A percentile compares a stretch with the other conserved stretches of the same genome.
Conservation (phyloP, 92 coral and sea anemone species). For the Porites lobata region DNA sequence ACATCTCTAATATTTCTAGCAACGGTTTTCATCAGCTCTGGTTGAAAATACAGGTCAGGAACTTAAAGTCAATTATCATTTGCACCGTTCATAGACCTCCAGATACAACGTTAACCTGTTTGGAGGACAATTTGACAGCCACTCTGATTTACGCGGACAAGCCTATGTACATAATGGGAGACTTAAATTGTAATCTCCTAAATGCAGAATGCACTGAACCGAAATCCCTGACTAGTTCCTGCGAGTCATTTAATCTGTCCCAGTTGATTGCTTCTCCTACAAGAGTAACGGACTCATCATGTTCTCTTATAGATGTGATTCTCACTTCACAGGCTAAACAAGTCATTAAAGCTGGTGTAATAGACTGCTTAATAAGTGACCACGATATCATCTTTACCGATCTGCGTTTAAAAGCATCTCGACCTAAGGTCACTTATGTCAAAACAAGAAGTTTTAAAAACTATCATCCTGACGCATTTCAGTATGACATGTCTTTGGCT, state of each 20-base stretch:
- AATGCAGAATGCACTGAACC: not conserved
- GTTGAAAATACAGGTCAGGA: slow-evolving; percentile 17
- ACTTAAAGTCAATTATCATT: too few species aligned
- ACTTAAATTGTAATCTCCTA: too few species aligned
- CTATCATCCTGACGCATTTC: too few species aligned
- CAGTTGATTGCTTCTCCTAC: slow-evolving; percentile 39
- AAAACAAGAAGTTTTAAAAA: too few species aligned
- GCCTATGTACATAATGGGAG: slow-evolving; percentile 35
- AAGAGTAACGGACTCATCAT: slow-evolving; percentile 1
- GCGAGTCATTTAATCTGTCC: not conserved
- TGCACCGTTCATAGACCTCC: not conserved
- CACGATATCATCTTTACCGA: slow-evolving; percentile 8
- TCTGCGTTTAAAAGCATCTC: too few species aligned
- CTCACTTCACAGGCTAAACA: slow-evolving; percentile 46
- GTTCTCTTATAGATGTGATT: slow-evolving; percentile 46
- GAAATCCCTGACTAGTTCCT: not conserved
- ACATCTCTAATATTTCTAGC: slow-evolving; percentile 5
- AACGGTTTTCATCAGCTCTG: slow-evolving; percentile 14
- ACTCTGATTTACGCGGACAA: slow-evolving; percentile 37
- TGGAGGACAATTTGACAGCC: slow-evolving; percentile 14
- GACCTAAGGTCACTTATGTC: too few species aligned
- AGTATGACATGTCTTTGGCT: too few species aligned
- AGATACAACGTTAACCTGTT: slow-evolving; percentile 37
- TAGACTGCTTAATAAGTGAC: slow-evolving; percentile 50
- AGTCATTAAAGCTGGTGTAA: slow-evolving; percentile 18